These are phyloP conservation scores for Drosophila pectinifera DNA, from an alignment of 1,140 invertebrate genomes.

Conservation along the genomic window DNA sequence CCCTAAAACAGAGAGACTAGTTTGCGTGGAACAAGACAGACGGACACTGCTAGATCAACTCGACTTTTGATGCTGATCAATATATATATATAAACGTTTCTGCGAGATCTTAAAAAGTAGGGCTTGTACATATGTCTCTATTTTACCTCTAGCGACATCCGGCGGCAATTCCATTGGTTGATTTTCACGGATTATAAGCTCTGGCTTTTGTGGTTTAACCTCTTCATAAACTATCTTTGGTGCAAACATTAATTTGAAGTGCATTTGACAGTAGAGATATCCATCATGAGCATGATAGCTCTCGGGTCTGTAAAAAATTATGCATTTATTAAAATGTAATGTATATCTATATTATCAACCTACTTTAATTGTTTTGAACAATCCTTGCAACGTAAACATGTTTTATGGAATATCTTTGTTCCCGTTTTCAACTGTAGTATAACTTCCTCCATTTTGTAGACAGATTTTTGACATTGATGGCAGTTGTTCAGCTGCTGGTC, in stretches of 20 bases:
- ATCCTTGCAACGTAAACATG: constrained; percentile 95
- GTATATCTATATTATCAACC: constrained; percentile 65
- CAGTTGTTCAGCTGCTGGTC: constrained; percentile 87
- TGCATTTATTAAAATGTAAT: background rate
- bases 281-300: constrained; percentile 96
- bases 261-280: constrained; percentile 95
- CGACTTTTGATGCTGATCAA: too few relatives aligned
- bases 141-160: constrained; percentile 90
- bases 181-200: constrained; percentile 96
- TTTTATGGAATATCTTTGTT: constrained; percentile 94
- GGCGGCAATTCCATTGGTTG: constrained; percentile 94
- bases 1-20: too few relatives aligned
- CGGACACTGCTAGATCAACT: too few relatives aligned
- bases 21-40: too few relatives aligned
- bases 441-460: constrained; percentile 97
- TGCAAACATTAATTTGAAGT: constrained; percentile 96
- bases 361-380: constrained; percentile 95
- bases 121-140: background rate
- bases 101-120: too few relatives aligned
- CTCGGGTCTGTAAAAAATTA: constrained; percentile 89
- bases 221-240: constrained; percentile 94
- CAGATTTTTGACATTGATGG: constrained; percentile 92
- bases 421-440: constrained; percentile 89
- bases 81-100: background rate
- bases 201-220: constrained; percentile 90